Evolutionary conservation across 2,113 vertebrate genomes (phyloP).

Genomic region (Climacteris rufus): DNA sequence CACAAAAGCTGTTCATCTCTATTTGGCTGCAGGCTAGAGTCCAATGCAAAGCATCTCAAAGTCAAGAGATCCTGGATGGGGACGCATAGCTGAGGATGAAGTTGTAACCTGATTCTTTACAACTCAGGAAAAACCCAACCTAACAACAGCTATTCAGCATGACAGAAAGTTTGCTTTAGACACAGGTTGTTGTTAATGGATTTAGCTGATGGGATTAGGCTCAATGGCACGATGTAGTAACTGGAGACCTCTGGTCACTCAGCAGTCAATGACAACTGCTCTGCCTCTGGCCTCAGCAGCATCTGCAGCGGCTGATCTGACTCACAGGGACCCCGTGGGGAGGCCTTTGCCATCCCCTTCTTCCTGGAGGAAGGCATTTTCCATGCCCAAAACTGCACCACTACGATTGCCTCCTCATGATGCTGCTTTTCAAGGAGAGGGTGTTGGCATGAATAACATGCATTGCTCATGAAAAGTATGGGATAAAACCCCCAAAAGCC

Average conservation of each 20-base stretch:
- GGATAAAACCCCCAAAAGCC: neutral
- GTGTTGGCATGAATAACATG: accelerated
- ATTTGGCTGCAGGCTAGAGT: neutral
- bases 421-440: neutral
- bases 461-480: neutral
- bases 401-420: neutral
- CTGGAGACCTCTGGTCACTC: neutral
- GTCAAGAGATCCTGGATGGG: neutral
- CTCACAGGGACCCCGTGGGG: neutral
- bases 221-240: neutral
- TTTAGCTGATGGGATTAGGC: neutral
- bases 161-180: neutral
- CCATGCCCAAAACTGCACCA: neutral
- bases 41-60: neutral
- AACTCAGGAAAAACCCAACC: neutral
- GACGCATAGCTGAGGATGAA: neutral
- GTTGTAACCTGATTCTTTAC: neutral
- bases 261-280: neutral
- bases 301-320: neutral
- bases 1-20: neutral
- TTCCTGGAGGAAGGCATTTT: neutral
- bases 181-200: neutral
- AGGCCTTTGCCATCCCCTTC: neutral
- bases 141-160: neutral
- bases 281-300: neutral